phyloP scores from a whole-genome alignment of 53 echinoderm and acorn worm species.

The Patiria pectinifera region DNA sequence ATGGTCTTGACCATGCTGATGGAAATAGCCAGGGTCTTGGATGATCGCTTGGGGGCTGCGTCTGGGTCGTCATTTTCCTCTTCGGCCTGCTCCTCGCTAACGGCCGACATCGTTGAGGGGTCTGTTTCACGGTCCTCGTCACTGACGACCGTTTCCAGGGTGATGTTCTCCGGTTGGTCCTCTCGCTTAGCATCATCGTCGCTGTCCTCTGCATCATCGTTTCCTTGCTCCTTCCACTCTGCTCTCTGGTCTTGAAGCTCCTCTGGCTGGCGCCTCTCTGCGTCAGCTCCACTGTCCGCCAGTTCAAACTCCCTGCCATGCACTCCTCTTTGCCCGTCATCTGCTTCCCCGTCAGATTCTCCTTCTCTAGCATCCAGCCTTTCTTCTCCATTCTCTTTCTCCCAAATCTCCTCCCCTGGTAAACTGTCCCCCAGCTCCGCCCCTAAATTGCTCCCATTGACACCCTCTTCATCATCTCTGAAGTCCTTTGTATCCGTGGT shows the following conservation, averaged over 20 bases:
- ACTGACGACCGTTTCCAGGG: slow-evolving; percentile 55
- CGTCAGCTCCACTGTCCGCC: background rate
- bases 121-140: slow-evolving; percentile 29
- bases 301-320: background rate
- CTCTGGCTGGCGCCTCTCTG: background rate
- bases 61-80: background rate
- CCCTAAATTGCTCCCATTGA: background rate
- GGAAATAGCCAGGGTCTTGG: slow-evolving; percentile 10
- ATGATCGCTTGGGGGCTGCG: background rate
- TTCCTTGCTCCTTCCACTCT: background rate
- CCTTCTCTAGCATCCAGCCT: background rate
- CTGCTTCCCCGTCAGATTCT: background rate
- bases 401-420: background rate
- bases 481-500: background rate
- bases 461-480: background rate
- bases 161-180: slow-evolving; percentile 11
- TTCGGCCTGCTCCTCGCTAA: background rate
- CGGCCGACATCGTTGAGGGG: slow-evolving; percentile 21
- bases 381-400: background rate
- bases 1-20: background rate
- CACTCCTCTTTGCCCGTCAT: background rate
- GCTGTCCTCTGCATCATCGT: background rate
- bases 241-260: background rate
- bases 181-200: background rate
- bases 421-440: background rate